phyloP scores from a whole-genome alignment of 1,140 invertebrate species.

The Battus philenor region DNA sequence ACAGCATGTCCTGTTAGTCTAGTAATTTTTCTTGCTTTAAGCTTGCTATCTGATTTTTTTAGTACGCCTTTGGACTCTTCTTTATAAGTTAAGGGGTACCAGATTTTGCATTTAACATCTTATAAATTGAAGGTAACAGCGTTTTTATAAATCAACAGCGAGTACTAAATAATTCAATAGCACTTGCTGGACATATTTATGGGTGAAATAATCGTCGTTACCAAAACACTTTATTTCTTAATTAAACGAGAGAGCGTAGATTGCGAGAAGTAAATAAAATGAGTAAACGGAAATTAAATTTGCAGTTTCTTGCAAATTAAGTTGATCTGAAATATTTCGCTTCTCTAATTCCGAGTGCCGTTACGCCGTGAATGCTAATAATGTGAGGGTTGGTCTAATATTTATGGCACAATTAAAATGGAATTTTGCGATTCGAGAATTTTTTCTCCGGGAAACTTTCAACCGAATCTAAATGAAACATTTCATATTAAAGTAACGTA shows the following conservation, averaged over 20 bases:
- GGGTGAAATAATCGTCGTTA: not conserved
- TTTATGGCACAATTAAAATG: conserved; percentile 50
- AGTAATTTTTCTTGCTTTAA: no score
- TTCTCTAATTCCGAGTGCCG: conserved; percentile 42
- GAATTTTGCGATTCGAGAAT: conserved; percentile 29
- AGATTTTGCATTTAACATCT: no score
- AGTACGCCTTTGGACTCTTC: no score
- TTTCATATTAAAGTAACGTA: no score
- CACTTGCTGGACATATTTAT: conserved; percentile 3
- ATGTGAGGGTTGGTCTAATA: conserved; percentile 37
- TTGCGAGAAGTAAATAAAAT: conserved; percentile 27
- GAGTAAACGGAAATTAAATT: conserved; percentile 32
- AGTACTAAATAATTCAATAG: no score
- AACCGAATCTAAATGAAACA: no score
- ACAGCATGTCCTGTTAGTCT: no score
- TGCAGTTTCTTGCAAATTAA: conserved; percentile 38
- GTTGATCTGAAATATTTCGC: conserved; percentile 45
- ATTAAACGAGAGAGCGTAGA: conserved; percentile 39
- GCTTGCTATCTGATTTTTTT: no score
- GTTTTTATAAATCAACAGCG: no score
- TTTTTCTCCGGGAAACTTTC: no score
- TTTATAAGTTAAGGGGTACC: no score
- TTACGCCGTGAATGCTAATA: conserved; percentile 48
- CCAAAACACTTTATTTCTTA: conserved; percentile 16
- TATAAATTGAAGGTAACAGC: no score